Evolutionary conservation across 2,888 invertebrate species (phyloP), one percentile per base, ranked within the genome.

Genomic region (Sminthurinus aureus): DNA sequence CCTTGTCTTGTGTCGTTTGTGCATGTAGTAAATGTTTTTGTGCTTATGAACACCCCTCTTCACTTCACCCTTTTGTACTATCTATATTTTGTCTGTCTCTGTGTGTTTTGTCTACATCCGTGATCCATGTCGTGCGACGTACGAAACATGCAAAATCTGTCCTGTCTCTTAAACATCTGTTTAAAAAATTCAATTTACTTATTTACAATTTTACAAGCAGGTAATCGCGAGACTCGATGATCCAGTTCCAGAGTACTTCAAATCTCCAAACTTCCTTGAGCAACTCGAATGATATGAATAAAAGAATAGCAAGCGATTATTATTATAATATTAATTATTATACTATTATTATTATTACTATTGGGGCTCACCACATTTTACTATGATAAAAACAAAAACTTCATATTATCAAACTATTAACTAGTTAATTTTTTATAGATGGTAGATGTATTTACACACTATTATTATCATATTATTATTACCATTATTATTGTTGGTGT

Each of bases 141-240:
- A 8, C 11, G n/a, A 67, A 67, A 11, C n/a, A 20, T 24, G 24
- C 24, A 71, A 71, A 24, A 58, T 20, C 38, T 76, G 22, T 64
- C 20, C 22, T 64, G 22, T 15, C 18, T 64, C 26, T 78, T 38
- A 64, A 64, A 78, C 22, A 9, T 18, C 20, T 24, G 73, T 64
- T 64, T 75, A 58, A 78, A 20, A n/a, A 78, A 71, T 24, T 78
- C 18, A 51, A 78, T 52, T 78, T 78, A 64, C 66, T 64, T 73
- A 20, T 77, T 82, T 84, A 38, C 38, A 38, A 38, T 38, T 38
- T 38, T 38, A 38, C 38, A 82, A 87, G 86, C 87, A 87, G 92
- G 95, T 99, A 90, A 99, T 99, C 92, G 98, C 98, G 90, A 95
- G 99, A 91, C 93, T 99, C 92, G 99, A 99, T 92, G 99, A 99